These are phyloP conservation scores for Nerophis ophidion DNA, from an alignment of 2,113 vertebrate genomes.

Conservation along the genomic window DNA sequence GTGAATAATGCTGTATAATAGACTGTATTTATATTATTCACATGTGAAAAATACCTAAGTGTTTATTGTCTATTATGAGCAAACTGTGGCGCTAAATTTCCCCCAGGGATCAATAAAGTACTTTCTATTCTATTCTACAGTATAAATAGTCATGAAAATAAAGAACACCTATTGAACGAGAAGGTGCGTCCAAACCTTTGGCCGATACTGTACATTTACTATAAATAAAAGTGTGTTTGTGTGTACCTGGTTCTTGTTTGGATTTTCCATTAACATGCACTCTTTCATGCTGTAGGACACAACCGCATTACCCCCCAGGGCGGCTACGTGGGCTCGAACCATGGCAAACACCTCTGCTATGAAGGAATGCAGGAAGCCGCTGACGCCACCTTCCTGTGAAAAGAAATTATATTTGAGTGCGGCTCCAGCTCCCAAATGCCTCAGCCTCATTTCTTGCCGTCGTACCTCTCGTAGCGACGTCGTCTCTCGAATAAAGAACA, in stretches of 20 bases:
- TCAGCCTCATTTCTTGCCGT: no score
- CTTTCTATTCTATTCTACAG: no score
- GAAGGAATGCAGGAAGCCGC: constrained; percentile 93
- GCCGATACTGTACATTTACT: no score
- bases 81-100: no score
- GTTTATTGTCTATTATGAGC: no score
- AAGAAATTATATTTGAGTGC: neutral
- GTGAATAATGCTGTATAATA: no score
- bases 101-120: no score
- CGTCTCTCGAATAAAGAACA: constrained; percentile 98
- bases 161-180: no score
- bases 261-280: constrained; percentile 98
- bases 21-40: no score
- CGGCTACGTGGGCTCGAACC: constrained; percentile 94
- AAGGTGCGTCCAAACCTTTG: no score
- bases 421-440: neutral
- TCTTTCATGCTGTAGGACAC: constrained; percentile 99
- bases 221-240: neutral
- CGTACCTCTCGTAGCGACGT: constrained; percentile 92
- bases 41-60: no score
- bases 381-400: constrained; percentile 91
- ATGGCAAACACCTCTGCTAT: constrained; percentile 97
- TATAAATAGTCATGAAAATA: no score
- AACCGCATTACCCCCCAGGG: constrained; percentile 92
- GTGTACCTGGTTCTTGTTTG: constrained; percentile 96